Evolutionary conservation across 2,797 vertebrate genomes (phyloP).

Genomic region (Diplodus sargus): DNA sequence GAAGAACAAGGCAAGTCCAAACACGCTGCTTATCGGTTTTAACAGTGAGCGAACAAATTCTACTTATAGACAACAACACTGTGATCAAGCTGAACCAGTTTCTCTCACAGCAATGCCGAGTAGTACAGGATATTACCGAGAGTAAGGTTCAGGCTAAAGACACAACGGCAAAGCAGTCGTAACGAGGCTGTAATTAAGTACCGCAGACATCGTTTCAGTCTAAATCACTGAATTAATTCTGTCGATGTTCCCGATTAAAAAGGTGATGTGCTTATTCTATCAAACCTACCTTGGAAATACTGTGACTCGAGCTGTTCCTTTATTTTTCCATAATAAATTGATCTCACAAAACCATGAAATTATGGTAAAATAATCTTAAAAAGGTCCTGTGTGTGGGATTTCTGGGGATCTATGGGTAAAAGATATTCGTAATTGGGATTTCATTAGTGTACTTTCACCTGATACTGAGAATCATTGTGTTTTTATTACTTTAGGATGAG

Average conservation of each 20-base stretch:
- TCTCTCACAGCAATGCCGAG: slow-evolving; percentile 4
- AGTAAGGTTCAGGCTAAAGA: slow-evolving; percentile 4
- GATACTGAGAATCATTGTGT: no score
- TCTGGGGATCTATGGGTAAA: no score
- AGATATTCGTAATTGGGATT: no score
- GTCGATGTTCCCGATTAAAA: slow-evolving; percentile 26
- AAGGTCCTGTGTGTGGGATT: no score
- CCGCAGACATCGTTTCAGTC: background rate
- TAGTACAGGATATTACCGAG: background rate
- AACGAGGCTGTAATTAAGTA: background rate
- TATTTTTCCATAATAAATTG: background rate
- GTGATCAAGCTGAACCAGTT: slow-evolving; percentile 6
- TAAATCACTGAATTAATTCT: background rate
- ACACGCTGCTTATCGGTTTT: background rate
- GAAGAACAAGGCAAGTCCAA: slow-evolving; percentile 31
- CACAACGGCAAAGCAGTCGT: background rate
- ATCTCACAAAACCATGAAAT: slow-evolving; percentile 22
- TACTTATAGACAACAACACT: slow-evolving; percentile 1
- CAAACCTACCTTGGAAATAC: slow-evolving; percentile 3
- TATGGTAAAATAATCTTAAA: background rate
- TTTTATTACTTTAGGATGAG: no score
- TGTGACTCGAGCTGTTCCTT: background rate
- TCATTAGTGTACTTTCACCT: no score
- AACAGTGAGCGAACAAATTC: slow-evolving; percentile 27
- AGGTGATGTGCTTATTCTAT: slow-evolving; percentile 2